These are phyloP conservation scores for Himantopus leucocephalus DNA, from an alignment of 2,113 vertebrate genomes.

Conservation along the genomic window DNA sequence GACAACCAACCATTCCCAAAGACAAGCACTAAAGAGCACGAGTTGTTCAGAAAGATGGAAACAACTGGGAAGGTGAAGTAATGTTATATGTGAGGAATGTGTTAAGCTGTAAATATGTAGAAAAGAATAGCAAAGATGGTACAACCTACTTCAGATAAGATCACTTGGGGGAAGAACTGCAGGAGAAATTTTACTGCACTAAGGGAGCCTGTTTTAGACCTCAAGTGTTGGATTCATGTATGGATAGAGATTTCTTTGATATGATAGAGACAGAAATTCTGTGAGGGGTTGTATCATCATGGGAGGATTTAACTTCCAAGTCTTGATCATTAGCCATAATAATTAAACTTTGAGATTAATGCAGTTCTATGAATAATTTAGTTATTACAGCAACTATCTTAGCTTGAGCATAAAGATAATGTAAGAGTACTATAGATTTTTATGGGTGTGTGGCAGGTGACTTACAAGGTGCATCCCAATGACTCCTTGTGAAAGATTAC, in stretches of 20 bases:
- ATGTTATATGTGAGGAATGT: neutral
- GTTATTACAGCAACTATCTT: neutral
- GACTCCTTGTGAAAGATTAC: neutral
- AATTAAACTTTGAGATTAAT: conserved; percentile 23
- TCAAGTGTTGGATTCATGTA: neutral
- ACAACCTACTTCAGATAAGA: neutral
- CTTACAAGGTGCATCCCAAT: neutral
- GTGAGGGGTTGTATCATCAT: neutral
- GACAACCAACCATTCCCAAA: neutral
- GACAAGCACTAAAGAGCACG: neutral
- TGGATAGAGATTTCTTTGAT: neutral
- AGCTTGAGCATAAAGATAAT: neutral
- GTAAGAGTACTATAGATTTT: neutral
- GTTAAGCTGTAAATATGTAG: neutral
- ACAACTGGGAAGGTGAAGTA: neutral
- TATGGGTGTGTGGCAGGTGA: neutral
- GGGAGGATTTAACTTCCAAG: neutral
- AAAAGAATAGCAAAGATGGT: neutral
- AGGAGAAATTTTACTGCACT: neutral
- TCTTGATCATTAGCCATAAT: neutral
- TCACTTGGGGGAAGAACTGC: neutral
- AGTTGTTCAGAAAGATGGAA: neutral
- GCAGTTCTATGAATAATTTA: conserved; percentile 9
- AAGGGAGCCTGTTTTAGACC: neutral
- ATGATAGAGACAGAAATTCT: neutral